phyloP scores from a whole-genome alignment of 1,140 invertebrate species.

The Sipha flava region DNA sequence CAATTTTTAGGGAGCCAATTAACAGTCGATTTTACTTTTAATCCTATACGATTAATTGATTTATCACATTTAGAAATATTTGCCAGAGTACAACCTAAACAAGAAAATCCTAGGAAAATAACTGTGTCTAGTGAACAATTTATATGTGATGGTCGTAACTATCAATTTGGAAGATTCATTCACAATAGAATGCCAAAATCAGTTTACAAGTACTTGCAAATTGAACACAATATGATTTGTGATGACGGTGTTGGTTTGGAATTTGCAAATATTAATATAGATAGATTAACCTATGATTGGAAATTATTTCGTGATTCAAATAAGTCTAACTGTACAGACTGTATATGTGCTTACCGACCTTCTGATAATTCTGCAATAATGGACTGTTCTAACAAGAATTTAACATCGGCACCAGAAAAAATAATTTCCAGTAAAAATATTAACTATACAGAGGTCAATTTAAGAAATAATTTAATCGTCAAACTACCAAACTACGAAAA shows the following conservation, averaged over 20 bases:
- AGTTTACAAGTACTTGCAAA: not conserved
- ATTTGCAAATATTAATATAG: not conserved
- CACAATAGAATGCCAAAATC: not conserved
- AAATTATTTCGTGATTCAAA: not conserved
- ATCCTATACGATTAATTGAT: slow-evolving; percentile 1
- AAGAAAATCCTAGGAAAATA: not conserved
- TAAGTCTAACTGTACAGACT: slow-evolving; percentile 37
- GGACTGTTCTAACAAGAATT: slow-evolving; percentile 47
- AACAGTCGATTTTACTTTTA: not conserved
- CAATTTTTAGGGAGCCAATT: not conserved
- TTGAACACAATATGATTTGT: slow-evolving; percentile 1
- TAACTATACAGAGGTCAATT: slow-evolving; percentile 46
- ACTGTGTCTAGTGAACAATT: not conserved
- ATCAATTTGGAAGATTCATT: not conserved
- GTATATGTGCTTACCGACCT: slow-evolving; percentile 46
- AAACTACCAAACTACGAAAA: slow-evolving; percentile 41
- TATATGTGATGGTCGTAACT: slow-evolving; percentile 21
- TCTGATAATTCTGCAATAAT: slow-evolving; percentile 46
- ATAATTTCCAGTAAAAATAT: slow-evolving; percentile 39
- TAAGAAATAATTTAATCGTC: slow-evolving; percentile 47
- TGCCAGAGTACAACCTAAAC: not conserved
- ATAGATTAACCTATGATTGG: slow-evolving; percentile 20
- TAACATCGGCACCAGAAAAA: slow-evolving; percentile 41
- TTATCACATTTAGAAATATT: not conserved
- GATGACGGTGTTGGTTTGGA: not conserved